Conservation (phyloP, 2,888 invertebrate genomes). For the Thumatha senex region DNA sequence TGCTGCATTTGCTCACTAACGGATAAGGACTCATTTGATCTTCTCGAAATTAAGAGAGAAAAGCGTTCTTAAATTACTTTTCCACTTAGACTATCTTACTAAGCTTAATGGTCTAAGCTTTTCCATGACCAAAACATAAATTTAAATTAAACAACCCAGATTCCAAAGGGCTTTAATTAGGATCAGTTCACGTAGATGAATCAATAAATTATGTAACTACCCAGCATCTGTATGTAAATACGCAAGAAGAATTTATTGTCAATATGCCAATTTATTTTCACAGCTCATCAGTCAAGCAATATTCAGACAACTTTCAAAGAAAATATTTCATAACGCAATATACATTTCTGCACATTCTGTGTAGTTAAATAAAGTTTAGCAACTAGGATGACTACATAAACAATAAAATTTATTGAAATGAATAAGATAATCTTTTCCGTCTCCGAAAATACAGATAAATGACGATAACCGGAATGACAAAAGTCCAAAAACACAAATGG, state of each 20-base stretch:
- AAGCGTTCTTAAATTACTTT: too few species aligned
- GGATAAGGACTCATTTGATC: too few species aligned
- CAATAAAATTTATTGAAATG: background rate
- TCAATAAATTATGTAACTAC: too few species aligned
- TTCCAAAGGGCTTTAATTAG: too few species aligned
- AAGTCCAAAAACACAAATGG: slow-evolving; percentile 11
- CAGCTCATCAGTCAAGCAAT: background rate
- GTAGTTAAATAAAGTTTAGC: background rate
- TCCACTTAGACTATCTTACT: too few species aligned
- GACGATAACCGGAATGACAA: background rate
- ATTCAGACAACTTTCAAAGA: background rate
- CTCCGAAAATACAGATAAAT: slow-evolving; percentile 4
- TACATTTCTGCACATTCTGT: background rate
- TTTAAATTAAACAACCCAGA: too few species aligned
- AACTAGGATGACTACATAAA: background rate
- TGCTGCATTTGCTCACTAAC: too few species aligned
- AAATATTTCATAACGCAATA: background rate
- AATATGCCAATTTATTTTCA: background rate
- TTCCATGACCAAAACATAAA: too few species aligned
- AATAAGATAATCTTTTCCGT: background rate
- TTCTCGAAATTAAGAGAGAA: too few species aligned
- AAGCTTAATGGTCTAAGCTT: too few species aligned
- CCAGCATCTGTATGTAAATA: too few species aligned
- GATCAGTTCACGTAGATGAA: too few species aligned
- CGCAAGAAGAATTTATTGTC: background rate